Base-by-base conservation (phyloP, 2,113 vertebrate genomes). In the Neofelis nebulosa region DNA sequence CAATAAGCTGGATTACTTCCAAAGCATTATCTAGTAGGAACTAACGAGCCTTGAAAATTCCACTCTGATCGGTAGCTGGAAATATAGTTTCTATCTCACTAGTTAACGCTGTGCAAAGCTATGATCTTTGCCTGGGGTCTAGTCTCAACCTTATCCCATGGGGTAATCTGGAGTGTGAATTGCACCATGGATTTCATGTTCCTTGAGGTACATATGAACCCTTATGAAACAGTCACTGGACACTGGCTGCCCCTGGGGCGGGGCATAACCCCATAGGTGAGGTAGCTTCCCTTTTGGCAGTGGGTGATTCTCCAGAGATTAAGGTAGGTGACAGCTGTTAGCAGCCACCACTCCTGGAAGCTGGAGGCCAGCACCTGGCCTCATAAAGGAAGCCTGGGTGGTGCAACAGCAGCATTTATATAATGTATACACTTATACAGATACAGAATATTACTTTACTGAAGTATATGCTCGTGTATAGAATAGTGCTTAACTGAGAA, bases 311-410 rank as follows among this genome's bases (percentile, higher is more conserved):
- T 83, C n/a, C 15, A 68, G 82, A 73, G 7, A 14, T 68, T 61
- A 52, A 69, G 52, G 7, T 4, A 69, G 21, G 6, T 66, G 50
- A 61, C 36, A 94, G 57, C 18, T n/a, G 27, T 80, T 18, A 88
- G 71, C 45, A 33, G 27, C 38, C 19, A 80, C 27, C 0, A 29
- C 7, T 81, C 36, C 48, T 38, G 63, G 52, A 1, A 80, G 71
- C 55, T 68, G 57, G 61, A 12, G 4, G n/a, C n/a, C 27, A 19
- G 31, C 25, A 18, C 15, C 0, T 8, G 23, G 82, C 3, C 27
- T 45, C 29, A 3, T 76, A 27, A 23, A 55, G 31, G 2, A 25
- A 61, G n/a, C 38, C 52, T 18, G 21, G 16, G 3, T 0, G 0
- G 21, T 50, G 19, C 19, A 36, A 36, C 12, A 16, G 19, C 45